A percentile compares a stretch with the other conserved stretches of the same genome.
These are phyloP conservation scores for Channa maculata DNA, from an alignment of 2,113 vertebrate species.

Conservation along the genomic window DNA sequence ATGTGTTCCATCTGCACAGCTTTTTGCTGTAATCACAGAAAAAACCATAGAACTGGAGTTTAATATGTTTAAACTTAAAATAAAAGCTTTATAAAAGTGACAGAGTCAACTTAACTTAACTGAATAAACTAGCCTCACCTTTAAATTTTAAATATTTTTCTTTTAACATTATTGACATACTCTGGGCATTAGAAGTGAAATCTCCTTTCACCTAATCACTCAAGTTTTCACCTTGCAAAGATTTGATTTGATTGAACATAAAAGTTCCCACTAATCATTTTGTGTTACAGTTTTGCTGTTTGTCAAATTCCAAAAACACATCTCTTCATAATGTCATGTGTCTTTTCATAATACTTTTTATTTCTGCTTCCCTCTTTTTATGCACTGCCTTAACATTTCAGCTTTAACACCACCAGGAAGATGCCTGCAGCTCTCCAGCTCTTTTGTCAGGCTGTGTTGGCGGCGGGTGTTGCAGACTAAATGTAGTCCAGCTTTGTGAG, in stretches of 20 bases:
- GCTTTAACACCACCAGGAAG: slow-evolving; percentile 17
- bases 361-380: neutral
- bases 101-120: neutral
- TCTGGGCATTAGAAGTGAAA: neutral
- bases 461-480: slow-evolving; percentile 46
- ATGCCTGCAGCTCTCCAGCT: neutral
- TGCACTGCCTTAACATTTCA: neutral
- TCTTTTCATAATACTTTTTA: neutral
- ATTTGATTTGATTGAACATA: too few relatives aligned
- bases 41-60: neutral
- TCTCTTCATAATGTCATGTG: neutral
- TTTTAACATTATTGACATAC: too few relatives aligned
- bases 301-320: neutral
- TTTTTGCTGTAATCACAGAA: neutral
- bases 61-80: neutral
- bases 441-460: slow-evolving; percentile 39
- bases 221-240: too few relatives aligned
- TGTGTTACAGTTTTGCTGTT: neutral
- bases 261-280: neutral
- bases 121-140: too few relatives aligned
- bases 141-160: too few relatives aligned
- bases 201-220: neutral
- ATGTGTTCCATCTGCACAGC: neutral
- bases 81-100: neutral
- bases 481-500: slow-evolving; percentile 61